phyloP scores from a whole-genome alignment of 53 echinoderm and acorn worm species.

The Arbacia lixula region DNA sequence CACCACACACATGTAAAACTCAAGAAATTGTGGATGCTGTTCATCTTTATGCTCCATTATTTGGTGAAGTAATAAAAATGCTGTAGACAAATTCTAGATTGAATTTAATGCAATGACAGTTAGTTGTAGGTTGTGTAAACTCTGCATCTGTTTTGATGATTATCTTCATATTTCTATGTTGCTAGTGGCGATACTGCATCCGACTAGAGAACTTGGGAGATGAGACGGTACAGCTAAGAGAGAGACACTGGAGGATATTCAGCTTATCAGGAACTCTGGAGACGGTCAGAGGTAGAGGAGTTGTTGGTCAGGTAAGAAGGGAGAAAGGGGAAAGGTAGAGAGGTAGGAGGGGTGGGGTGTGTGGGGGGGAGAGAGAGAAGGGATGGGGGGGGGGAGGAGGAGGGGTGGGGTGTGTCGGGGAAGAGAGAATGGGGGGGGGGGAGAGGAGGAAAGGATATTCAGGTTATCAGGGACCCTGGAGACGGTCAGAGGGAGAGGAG shows the following conservation, averaged over 20 bases:
- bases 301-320: constrained; percentile 96
- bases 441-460: too few species aligned
- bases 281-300: constrained; percentile 92
- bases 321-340: neutral
- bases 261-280: constrained; percentile 94
- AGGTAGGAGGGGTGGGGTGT: neutral
- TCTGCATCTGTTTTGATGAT: too few species aligned
- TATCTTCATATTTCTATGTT: neutral
- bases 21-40: too few species aligned
- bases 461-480: constrained; percentile 94
- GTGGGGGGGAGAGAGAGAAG: neutral
- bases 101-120: neutral
- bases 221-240: constrained; percentile 93
- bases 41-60: too few species aligned
- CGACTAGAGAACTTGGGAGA: constrained; percentile 93
- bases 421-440: too few species aligned
- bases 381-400: neutral
- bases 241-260: constrained; percentile 97
- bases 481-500: constrained; percentile 93
- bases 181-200: constrained; percentile 95
- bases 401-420: too few species aligned
- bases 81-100: neutral
- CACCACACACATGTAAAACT: too few species aligned
- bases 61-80: too few species aligned
- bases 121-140: neutral